Evolutionary conservation across 35 echinoderm and acorn worm genomes (phyloP), one percentile per base, ranked within the genome.

Genomic region (Heliocidaris erythrogramma): DNA sequence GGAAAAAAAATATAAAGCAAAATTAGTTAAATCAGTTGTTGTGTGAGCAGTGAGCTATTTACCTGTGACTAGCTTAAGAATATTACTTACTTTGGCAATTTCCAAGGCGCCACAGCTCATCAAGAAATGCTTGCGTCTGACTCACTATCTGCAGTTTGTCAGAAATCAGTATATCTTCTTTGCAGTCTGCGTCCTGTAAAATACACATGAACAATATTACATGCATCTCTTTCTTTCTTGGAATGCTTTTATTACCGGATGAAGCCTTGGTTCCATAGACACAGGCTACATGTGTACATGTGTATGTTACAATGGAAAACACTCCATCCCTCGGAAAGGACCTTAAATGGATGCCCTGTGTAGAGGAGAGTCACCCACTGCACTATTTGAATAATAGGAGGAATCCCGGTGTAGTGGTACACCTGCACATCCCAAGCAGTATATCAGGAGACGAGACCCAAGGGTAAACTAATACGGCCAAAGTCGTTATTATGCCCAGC

Each of bases 121-220:
- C 14, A 13, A 89, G 47, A 30, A 89, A 89, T 9, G 87, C 11
- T 32, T 89, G 87, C 10, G 87, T 89, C 13, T 89, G 87, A 47
- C 31, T 89, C 31, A 89, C 87, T 47, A 89, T 89, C 47, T 89
- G 87, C 12, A 89, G 87, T 32, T 32, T 89, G 29, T 89, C 87
- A 4, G 87, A 89, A 32, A 89, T 31, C 12, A 89, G 87, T 32
- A 89, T 89, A 9, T 89, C 87, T 47, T 89, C 87, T 9, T 89
- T 89, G 30, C 87, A 89, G 17, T 47, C 87, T 89, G 12, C 30
- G 32, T 35, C 30, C 87, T 89, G 47, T 89, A 89, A 89, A 47
- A 89, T 13, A 89, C 5, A 89, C 2, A 42, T 89, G 29, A 7
- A 5, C 30, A 89, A 35, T 13, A 48, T 47, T 30, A 84, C 35